These are phyloP conservation scores for Sphaeridia pumilis DNA, from an alignment of 2,888 invertebrate genomes.

Conservation along the genomic window DNA sequence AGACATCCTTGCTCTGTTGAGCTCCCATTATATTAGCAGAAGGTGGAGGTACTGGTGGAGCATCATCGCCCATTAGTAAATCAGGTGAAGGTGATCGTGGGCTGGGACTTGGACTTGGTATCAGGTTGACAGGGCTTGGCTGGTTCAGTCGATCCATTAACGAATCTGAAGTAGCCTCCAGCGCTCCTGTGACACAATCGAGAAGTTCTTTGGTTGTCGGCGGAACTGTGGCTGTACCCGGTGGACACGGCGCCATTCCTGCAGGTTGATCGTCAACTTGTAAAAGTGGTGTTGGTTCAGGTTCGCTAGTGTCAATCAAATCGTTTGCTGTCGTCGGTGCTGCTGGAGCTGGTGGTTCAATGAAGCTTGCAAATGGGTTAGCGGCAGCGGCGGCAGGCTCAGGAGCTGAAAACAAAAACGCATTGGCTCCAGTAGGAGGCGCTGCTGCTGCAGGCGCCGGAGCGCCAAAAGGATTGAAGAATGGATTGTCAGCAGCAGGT, in stretches of 20 bases:
- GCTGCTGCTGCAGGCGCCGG: conserved; percentile 15
- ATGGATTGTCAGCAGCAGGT: conserved; percentile 14
- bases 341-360: conserved; percentile 46
- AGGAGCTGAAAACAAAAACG: too few species aligned
- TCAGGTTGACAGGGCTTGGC: conserved; percentile 59
- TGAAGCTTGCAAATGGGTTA: conserved; percentile 31
- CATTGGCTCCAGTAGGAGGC: too few species aligned
- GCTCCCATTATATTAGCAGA: conserved; percentile 34
- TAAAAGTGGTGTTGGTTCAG: conserved; percentile 10
- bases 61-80: conserved; percentile 24
- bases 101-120: conserved; percentile 64
- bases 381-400: conserved; percentile 38
- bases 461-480: conserved; percentile 14
- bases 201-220: conserved; percentile 75
- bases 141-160: conserved; percentile 70
- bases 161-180: conserved; percentile 77
- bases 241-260: neutral
- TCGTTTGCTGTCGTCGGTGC: conserved; percentile 43
- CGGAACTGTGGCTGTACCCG: conserved; percentile 20
- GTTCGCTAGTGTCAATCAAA: conserved; percentile 10
- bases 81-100: conserved; percentile 41
- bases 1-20: conserved; percentile 34
- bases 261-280: neutral
- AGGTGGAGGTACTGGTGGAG: conserved; percentile 31
- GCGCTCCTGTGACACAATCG: conserved; percentile 71